Evolutionary conservation across 2,797 vertebrate species (phyloP), one percentile per base, ranked within the genome.

Genomic region (Salmo trutta): DNA sequence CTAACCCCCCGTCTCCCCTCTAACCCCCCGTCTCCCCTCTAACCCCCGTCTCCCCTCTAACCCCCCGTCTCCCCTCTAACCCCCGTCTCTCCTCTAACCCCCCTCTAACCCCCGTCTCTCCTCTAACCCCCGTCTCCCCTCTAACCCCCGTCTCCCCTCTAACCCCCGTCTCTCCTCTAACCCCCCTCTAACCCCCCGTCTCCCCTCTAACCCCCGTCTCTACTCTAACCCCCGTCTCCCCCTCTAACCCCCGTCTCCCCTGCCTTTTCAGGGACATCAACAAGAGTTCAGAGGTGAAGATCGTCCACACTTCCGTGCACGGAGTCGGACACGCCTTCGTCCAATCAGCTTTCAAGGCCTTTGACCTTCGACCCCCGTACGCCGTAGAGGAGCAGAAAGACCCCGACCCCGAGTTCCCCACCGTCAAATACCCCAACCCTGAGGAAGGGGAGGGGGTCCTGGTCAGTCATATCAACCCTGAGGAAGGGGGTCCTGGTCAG

Each of bases 261-360:
- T 21, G 78, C 17, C 62, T 78, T 19, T 24, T 81, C 81, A 99
- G 98, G 91, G 94, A 93, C 33, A 91, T 96, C 86, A 99, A 99
- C 93, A 96, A 92, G 88, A 91, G 88, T 65, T 94, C 96, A 51
- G 87, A 92, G 81, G 87, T 98, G 88, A 98, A 97, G 91, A 96
- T 98, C n/a, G 96, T 99, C 75, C 98, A 99, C 81, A 99, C 98
- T 0, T 97, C 98, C 17, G 97, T 99, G 85, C 98, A 99, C 0
- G 98, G 98, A 0, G 98, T 99, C 33, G 98, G 96, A 24, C 98
- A 99, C 64, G 17, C 90, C 6, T 99, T 99, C 75, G 97, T 99
- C 80, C 97, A 98, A 83, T 87, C 95, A 0, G 97, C 97, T 0
- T 98, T 99, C 86, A 89, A 94, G 84, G 95, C 96, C 1, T 99